phyloP scores from a whole-genome alignment of 2,797 vertebrate genomes.

The Peromyscus melanophrys region DNA sequence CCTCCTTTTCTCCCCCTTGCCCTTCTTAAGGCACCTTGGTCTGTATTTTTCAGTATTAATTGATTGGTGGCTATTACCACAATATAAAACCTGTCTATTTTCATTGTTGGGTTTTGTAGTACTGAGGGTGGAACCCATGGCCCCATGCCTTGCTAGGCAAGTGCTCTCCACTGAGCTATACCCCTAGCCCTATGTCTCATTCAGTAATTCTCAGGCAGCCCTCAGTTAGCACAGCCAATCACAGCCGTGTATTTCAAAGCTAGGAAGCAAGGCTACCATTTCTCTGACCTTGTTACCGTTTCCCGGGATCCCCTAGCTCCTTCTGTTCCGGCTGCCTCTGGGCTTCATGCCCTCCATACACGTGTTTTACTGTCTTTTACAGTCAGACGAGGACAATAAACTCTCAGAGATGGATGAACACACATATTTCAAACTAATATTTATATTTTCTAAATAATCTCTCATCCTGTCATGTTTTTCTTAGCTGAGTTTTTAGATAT shows the following conservation, averaged over 20 bases:
- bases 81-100: background rate
- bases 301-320: too few species aligned
- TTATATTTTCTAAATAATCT: background rate
- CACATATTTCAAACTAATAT: conserved; percentile 15
- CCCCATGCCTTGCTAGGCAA: background rate
- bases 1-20: background rate
- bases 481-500: conserved; percentile 6
- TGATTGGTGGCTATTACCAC: background rate
- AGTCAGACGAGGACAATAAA: background rate
- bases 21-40: background rate
- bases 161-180: background rate
- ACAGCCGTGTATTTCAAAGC: background rate
- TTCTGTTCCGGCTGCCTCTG: background rate
- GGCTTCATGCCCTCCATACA: rapidly evolving
- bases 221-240: background rate
- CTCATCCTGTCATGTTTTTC: background rate
- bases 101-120: background rate
- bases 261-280: background rate
- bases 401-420: background rate
- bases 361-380: conserved; percentile 2
- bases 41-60: background rate
- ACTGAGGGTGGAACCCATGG: too few species aligned
- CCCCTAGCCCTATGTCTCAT: background rate
- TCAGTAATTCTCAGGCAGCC: background rate
- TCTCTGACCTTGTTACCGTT: background rate